phyloP scores from a whole-genome alignment of 2,797 vertebrate genomes.

The Erpetoichthys calabaricus region DNA sequence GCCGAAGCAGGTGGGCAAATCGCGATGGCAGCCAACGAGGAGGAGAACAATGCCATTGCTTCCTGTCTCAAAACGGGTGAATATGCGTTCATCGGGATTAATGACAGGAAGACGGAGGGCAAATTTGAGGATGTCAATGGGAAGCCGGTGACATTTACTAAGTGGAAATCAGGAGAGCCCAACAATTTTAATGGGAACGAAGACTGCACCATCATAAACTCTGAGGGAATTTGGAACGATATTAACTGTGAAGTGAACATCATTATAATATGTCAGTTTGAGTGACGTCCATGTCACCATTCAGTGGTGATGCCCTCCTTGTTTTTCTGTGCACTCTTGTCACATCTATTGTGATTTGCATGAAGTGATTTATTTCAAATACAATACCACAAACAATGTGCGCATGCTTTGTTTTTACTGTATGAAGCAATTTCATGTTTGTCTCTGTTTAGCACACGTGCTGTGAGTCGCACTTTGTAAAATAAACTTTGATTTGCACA shows the following conservation, averaged over 20 bases:
- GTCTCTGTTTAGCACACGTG: too few species aligned
- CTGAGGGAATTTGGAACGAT: constrained; percentile 11
- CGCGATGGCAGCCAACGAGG: constrained; percentile 3
- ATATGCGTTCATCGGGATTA: constrained; percentile 1
- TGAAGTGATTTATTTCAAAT: too few species aligned
- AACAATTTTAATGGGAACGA: neutral
- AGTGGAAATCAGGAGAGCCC: constrained; percentile 9
- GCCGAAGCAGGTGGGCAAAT: constrained; percentile 6
- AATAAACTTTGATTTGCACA: too few species aligned
- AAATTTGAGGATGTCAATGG: constrained; percentile 8
- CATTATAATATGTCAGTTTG: constrained; percentile 14
- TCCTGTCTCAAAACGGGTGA: neutral
- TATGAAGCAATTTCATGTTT: too few species aligned
- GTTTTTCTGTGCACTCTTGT: too few species aligned
- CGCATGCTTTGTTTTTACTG: too few species aligned
- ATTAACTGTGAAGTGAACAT: neutral
- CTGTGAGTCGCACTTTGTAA: too few species aligned
- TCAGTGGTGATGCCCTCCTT: too few species aligned
- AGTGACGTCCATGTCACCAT: too few species aligned
- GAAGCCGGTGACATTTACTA: constrained; percentile 8
- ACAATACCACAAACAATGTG: too few species aligned
- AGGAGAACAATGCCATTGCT: constrained; percentile 7
- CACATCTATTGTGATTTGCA: too few species aligned
- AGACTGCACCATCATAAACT: constrained; percentile 2
- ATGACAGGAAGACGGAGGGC: constrained; percentile 10